Evolutionary conservation across 1,140 invertebrate species (phyloP).

Genomic region (Hyphantria cunea): DNA sequence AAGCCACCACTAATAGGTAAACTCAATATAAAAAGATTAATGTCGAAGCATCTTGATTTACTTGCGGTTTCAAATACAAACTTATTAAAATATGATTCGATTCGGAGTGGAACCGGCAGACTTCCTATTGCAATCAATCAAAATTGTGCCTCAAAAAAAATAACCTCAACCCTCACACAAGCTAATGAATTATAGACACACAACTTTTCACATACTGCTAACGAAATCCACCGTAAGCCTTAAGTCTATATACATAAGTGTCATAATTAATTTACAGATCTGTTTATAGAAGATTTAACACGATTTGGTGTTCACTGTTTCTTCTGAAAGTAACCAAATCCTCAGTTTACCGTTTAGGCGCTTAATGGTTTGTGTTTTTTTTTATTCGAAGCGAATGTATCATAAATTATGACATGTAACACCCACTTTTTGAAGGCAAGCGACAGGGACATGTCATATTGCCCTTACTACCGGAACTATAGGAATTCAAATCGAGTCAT

Average conservation of each 20-base stretch:
- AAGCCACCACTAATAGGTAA: background rate
- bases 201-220: constrained; percentile 7
- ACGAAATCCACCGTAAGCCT: background rate
- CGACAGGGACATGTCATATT: constrained; percentile 42
- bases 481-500: background rate
- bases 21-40: background rate
- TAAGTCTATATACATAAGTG: constrained; percentile 28
- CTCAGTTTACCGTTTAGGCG: constrained; percentile 70
- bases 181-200: constrained; percentile 61
- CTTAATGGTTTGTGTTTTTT: constrained; percentile 67
- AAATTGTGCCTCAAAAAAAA: constrained; percentile 62
- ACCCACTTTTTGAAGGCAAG: constrained; percentile 54
- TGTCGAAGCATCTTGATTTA: too few species aligned
- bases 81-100: background rate
- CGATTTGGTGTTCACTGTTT: constrained; percentile 39
- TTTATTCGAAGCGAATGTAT: constrained; percentile 56
- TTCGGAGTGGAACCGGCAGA: constrained; percentile 39
- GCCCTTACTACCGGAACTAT: constrained; percentile 30
- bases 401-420: constrained; percentile 72
- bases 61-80: too few species aligned
- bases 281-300: constrained; percentile 5
- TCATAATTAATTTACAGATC: constrained; percentile 23
- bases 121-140: constrained; percentile 70
- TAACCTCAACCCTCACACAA: constrained; percentile 46
- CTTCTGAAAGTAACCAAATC: constrained; percentile 65